Evolutionary conservation across 2,888 invertebrate genomes (phyloP).

Genomic region (Blastobasis lacticolella): DNA sequence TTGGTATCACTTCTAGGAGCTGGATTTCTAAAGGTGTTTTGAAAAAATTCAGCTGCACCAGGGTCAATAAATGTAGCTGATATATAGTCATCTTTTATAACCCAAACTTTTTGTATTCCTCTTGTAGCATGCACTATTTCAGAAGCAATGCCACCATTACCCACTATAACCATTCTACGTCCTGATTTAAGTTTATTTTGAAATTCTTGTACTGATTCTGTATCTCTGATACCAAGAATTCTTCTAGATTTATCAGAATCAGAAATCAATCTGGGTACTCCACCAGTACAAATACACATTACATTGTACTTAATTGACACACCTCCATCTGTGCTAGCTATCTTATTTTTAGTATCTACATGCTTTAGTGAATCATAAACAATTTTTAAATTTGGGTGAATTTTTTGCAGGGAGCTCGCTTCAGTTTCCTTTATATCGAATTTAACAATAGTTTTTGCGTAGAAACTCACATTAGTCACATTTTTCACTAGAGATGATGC

Average conservation of each 20-base stretch:
- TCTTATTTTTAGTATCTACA: constrained; percentile 71
- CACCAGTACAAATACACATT: constrained; percentile 94
- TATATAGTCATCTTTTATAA: constrained; percentile 93
- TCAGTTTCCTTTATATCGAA: constrained; percentile 90
- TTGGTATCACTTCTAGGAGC: constrained; percentile 14
- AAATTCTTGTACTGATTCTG: constrained; percentile 91
- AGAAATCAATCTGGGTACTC: constrained; percentile 84
- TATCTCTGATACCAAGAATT: constrained; percentile 93
- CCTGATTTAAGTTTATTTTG: constrained; percentile 80
- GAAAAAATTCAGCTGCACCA: constrained; percentile 95
- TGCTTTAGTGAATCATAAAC: constrained; percentile 78
- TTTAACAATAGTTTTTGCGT: constrained; percentile 87
- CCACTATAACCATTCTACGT: constrained; percentile 86
- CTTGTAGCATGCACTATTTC: constrained; percentile 93
- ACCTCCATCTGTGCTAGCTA: constrained; percentile 71
- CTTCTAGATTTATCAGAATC: constrained; percentile 72
- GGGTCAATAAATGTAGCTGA: constrained; percentile 96
- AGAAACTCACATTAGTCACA: constrained; percentile 87
- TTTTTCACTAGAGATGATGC: constrained; percentile 92
- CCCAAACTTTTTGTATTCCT: constrained; percentile 92
- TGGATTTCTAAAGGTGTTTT: constrained; percentile 54
- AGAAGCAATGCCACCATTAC: constrained; percentile 99
- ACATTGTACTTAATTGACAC: constrained; percentile 80
- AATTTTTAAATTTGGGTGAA: constrained; percentile 79
- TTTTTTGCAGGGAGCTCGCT: constrained; percentile 71